Evolutionary conservation across 2,797 vertebrate genomes (phyloP), one percentile per base, ranked within the genome.

Genomic region (Tauraco hartlaubi): DNA sequence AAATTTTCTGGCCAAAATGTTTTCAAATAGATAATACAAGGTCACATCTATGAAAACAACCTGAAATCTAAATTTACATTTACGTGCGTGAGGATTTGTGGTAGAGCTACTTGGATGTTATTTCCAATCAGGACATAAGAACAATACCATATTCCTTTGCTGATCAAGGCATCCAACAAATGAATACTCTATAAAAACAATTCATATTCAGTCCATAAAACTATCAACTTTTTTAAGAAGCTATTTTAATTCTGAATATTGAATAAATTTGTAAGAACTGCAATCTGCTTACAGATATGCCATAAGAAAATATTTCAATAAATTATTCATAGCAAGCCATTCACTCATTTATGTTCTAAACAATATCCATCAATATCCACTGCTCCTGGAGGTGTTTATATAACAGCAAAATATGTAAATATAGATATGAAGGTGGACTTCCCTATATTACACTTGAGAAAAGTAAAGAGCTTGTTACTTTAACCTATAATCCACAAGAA

Each of bases 181-280:
- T 5, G 35, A 71, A 62, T 54, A 51, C 14, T 35, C 25, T 3
- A 0, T 46, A 67, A 82, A 75, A 89, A 11, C 12, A 54, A 49
- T 55, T 86, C 5, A 2, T 67, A 69, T 75, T 89, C 52, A 69
- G 19, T 68, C 21, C 15, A 12, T 77, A 61, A 61, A 82, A 15
- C 11, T n/a, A 82, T 54, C 26, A 74, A 51, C 14, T 64, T 79
- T 72, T 91, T 39, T 3, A 80, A 83, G 12, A 71, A 80, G 12
- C 2, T 74, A 48, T 83, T 94, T 92, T 77, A 92, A 77, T 93
- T 92, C 41, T 84, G 69, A 73, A 11, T 59, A 79, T 66, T 92
- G 77, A 85, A 85, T 89, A 87, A 25, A 79, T 74, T 76, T 71
- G 37, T 82, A 68, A 35, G 37, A 85, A 67, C 48, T 74, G n/a